These are phyloP conservation scores for Bufo bufo DNA, from an alignment of 2,113 vertebrate species.

Conservation along the genomic window DNA sequence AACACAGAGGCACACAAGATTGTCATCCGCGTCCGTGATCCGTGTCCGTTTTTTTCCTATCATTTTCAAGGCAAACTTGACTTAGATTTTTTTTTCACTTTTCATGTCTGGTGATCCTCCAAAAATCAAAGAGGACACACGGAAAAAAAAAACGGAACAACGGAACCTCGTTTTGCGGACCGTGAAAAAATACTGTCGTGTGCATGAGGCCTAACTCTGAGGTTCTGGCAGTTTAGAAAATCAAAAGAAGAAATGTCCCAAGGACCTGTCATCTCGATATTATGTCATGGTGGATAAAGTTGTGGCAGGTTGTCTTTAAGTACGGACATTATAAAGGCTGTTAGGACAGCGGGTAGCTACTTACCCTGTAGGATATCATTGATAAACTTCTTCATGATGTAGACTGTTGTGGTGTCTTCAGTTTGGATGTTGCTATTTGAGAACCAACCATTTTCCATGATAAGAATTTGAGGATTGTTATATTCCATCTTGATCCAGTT, in stretches of 20 bases:
- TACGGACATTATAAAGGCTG: background rate
- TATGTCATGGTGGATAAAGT: background rate
- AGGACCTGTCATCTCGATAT: background rate
- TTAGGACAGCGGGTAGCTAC: background rate
- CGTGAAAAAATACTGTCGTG: too few species aligned
- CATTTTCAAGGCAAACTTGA: too few species aligned
- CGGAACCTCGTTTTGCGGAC: too few species aligned
- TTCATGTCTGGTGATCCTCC: too few species aligned
- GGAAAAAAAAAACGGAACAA: too few species aligned
- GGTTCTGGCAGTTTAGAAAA: background rate
- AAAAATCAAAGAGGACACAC: too few species aligned
- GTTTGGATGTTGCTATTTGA: slow-evolving; percentile 81
- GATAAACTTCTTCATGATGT: slow-evolving; percentile 91
- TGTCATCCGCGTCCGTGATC: too few species aligned
- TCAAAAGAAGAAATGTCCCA: background rate
- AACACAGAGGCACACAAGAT: too few species aligned
- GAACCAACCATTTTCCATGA: slow-evolving; percentile 94
- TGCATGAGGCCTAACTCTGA: too few species aligned
- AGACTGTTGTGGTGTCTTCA: slow-evolving; percentile 89
- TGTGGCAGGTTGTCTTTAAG: background rate
- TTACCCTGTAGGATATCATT: slow-evolving; percentile 91
- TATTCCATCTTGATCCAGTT: slow-evolving; percentile 92
- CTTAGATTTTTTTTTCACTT: too few species aligned
- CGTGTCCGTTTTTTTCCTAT: too few species aligned
- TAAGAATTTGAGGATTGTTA: slow-evolving; percentile 79